A percentile compares a stretch with the other conserved stretches of the same genome.
phyloP scores from a whole-genome alignment of 2,797 vertebrate species.

The Buceros bicornis region DNA sequence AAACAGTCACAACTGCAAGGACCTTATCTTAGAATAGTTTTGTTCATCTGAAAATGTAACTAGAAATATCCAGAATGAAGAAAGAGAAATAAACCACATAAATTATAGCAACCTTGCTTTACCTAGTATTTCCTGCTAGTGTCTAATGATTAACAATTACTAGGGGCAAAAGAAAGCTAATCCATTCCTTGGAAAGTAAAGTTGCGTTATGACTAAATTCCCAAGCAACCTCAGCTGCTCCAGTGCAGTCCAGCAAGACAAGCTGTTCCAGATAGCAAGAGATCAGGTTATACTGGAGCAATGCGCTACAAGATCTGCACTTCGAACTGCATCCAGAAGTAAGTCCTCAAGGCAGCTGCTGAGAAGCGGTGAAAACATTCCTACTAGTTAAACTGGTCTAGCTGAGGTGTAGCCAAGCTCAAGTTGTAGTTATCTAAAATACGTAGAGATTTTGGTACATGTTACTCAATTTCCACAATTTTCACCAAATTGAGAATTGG shows the following conservation, averaged over 20 bases:
- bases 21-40: not conserved
- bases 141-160: not conserved
- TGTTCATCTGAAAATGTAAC: not conserved
- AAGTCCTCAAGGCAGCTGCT: not conserved
- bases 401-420: not conserved
- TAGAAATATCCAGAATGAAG: not conserved
- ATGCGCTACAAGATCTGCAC: not conserved
- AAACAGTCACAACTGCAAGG: not conserved
- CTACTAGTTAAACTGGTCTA: not conserved
- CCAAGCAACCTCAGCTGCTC: not conserved
- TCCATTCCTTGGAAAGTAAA: not conserved
- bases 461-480: not conserved
- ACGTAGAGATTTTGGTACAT: accelerated
- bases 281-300: not conserved
- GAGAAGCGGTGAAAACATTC: not conserved
- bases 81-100: not conserved
- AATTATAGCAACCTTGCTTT: not conserved
- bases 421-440: not conserved
- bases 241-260: not conserved
- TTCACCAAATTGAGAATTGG: not conserved
- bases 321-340: not conserved
- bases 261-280: not conserved
- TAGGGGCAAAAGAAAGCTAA: not conserved
- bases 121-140: not conserved
- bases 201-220: not conserved